Evolutionary conservation across 1,140 invertebrate genomes (phyloP), one percentile per base, ranked within the genome.

Genomic region (Wasmannia auropunctata): DNA sequence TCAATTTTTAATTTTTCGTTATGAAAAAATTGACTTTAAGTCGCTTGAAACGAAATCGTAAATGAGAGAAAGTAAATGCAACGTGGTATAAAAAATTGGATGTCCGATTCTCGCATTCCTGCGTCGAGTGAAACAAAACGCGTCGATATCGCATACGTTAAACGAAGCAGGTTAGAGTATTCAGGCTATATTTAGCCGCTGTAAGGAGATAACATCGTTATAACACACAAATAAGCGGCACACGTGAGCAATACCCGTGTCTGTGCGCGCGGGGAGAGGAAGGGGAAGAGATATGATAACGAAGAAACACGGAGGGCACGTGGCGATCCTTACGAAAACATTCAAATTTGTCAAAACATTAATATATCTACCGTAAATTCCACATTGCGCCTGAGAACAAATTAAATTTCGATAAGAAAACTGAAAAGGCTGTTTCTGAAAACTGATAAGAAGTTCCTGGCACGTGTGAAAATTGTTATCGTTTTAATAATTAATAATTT

Each of bases 111-210:
- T 72, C 51, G 14, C 43, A 81, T 70, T 81, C 34, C 25, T 56
- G 19, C 51, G 11, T 46, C 28, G 76, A 37, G 58, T 56, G 62
- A 89, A 67, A 16, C 62, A 16, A 77, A 40, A 25, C 49, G 46
- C 49, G 63, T 63, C 37, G 19, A 83, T 77, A 75, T 87, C 54
- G 49, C 43, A 46, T 54, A 28, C 80, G 77, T 90, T 90, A 70
- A 88, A 88, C 58, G 56, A 54, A 80, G 62, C 65, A 62, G 76
- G 83, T 88, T 90, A 90, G 87, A 70, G 28, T 51, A 77, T 1
- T 56, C 37, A n/a, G n/a, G 90, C 90, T 92, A 92, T 92, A 92
- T 92, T 92, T 92, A 92, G 90, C 75, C 49, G 69, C 54, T 77
- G 81, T 86, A 83, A 91, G 86, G 56, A 87, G 87, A 92, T 92